Evolutionary conservation across 2,888 invertebrate species (phyloP).

Genomic region (Axea sp.): DNA sequence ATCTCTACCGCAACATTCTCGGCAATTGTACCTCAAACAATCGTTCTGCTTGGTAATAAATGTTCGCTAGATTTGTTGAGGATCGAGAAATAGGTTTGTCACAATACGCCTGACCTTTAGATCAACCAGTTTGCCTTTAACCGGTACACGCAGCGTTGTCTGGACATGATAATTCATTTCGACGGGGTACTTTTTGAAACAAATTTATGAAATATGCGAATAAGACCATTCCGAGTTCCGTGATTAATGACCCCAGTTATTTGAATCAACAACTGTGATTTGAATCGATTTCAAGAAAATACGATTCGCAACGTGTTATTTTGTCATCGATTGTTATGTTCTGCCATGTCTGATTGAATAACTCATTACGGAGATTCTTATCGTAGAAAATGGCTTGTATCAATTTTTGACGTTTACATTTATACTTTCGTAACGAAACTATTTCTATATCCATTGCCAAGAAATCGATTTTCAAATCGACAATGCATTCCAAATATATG

Average conservation of each 20-base stretch:
- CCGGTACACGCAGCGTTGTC: slow-evolving; percentile 25
- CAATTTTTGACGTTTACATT: slow-evolving; percentile 25
- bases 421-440: slow-evolving; percentile 8
- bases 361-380: slow-evolving; percentile 30
- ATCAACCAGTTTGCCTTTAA: slow-evolving; percentile 58
- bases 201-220: slow-evolving; percentile 57
- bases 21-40: slow-evolving; percentile 50
- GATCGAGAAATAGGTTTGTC: slow-evolving; percentile 57
- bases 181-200: slow-evolving; percentile 48
- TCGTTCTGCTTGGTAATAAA: slow-evolving; percentile 49
- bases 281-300: slow-evolving; percentile 45
- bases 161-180: slow-evolving; percentile 55
- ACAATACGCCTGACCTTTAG: slow-evolving; percentile 56
- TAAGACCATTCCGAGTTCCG: slow-evolving; percentile 16
- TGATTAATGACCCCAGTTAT: slow-evolving; percentile 44
- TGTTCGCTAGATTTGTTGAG: slow-evolving; percentile 41
- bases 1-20: slow-evolving; percentile 39
- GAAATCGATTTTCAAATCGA: not conserved
- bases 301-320: slow-evolving; percentile 41
- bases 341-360: slow-evolving; percentile 22
- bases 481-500: too few species aligned
- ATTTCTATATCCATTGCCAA: too few species aligned
- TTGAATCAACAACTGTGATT: slow-evolving; percentile 39
- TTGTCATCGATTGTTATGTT: slow-evolving; percentile 32
- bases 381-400: slow-evolving; percentile 19